Evolutionary conservation across 2,888 invertebrate species (phyloP).

Genomic region (Dichetophora obliterata): DNA sequence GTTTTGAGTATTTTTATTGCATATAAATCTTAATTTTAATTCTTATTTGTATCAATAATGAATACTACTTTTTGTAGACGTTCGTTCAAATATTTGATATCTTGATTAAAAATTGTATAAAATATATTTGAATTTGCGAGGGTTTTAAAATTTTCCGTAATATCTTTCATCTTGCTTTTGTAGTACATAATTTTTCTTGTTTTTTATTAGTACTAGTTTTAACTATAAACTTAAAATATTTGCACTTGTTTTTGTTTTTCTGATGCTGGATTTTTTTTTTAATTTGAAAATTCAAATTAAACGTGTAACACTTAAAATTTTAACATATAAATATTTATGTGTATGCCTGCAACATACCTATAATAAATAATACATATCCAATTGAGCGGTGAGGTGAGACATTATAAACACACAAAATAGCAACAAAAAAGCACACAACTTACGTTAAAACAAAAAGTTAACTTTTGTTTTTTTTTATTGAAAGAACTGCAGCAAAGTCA

Average conservation of each 20-base stretch:
- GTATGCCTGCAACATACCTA: constrained; percentile 29
- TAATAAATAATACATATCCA: constrained; percentile 9
- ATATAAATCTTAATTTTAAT: constrained; percentile 55
- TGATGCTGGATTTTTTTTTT: constrained; percentile 47
- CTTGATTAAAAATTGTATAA: constrained; percentile 46
- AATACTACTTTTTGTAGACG: constrained; percentile 25
- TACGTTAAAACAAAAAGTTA: constrained; percentile 30
- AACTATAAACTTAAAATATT: constrained; percentile 50
- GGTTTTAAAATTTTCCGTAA: constrained; percentile 41
- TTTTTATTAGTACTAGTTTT: constrained; percentile 43
- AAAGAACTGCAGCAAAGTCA: background rate
- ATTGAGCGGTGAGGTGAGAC: constrained; percentile 68
- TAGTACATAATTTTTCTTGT: constrained; percentile 47
- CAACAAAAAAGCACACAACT: constrained; percentile 48
- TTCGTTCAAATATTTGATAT: constrained; percentile 14
- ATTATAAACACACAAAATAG: constrained; percentile 68
- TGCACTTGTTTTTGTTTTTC: constrained; percentile 67
- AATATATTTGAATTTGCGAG: constrained; percentile 53
- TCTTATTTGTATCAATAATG: constrained; percentile 48
- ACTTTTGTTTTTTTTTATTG: too few species aligned
- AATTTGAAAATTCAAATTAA: constrained; percentile 43
- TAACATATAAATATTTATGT: constrained; percentile 45
- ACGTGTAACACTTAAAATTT: constrained; percentile 48
- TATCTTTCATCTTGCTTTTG: constrained; percentile 46
- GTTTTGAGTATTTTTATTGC: constrained; percentile 34